These are phyloP conservation scores for Lepilemur septentrionalis DNA, from an alignment of 2,797 vertebrate species.

Conservation along the genomic window DNA sequence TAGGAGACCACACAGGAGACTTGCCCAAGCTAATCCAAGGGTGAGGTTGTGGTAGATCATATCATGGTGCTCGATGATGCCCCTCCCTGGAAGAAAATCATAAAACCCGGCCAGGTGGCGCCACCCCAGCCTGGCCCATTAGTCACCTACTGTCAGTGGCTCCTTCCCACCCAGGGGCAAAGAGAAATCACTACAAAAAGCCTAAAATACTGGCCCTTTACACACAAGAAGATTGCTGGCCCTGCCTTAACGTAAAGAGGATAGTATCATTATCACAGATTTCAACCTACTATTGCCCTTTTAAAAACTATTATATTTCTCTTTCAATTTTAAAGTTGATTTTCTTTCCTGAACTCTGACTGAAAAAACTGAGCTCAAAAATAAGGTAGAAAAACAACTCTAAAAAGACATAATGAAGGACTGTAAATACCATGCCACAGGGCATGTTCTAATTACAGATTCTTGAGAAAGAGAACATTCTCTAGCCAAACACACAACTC, in stretches of 20 bases:
- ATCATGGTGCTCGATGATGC: not conserved
- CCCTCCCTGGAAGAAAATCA: not conserved
- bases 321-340: not conserved
- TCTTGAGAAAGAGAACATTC: not conserved
- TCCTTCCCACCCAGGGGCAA: not conserved
- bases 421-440: not conserved
- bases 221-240: not conserved
- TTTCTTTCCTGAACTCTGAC: not conserved
- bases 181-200: not conserved
- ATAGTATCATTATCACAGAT: not conserved
- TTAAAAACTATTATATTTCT: not conserved
- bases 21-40: not conserved
- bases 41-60: accelerated
- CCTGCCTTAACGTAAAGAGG: not conserved
- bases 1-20: not conserved
- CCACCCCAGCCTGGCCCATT: not conserved
- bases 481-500: not conserved
- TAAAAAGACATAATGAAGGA: not conserved
- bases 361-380: constrained; percentile 5
- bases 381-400: not conserved
- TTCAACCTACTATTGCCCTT: not conserved
- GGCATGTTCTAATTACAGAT: not conserved
- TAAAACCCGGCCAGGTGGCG: not conserved
- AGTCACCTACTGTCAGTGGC: too few species aligned
- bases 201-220: not conserved